Base-by-base conservation (phyloP, 35 echinoderm and acorn worm genomes). In the Stichopus chloronotus region DNA sequence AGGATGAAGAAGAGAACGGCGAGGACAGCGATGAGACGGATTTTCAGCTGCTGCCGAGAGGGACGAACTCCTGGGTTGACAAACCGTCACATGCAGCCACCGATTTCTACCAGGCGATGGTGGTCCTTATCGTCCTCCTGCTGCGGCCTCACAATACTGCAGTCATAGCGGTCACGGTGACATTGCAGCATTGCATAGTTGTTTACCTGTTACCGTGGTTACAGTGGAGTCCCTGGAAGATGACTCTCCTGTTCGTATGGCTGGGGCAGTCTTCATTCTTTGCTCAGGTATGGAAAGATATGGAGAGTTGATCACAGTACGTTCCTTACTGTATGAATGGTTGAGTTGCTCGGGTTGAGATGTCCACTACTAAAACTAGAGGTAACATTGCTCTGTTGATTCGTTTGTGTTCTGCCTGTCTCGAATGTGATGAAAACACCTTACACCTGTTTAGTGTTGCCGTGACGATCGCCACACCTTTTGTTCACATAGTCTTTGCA, bases 241-340 rank as follows among this genome's bases (percentile, higher is more conserved):
- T 96, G 87, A 93, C 93, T 25, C 83, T 99, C 65, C 52, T 96
- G 7, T 94, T 94, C 92, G 65, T 99, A 43, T 99, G 97, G 97
- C 92, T 99, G 81, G 97, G 95, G 12, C 93, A 95, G 57, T 94
- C 95, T 81, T 72, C 97, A 79, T 99, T 99, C 89, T 99, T 91
- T 94, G 91, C 93, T 92, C 97, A 99, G 94, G 97, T 99, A 81
- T 24, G 3, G 3, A 43, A 43, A 43, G 30, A 43, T 43, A 43
- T 43, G 30, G 30, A 43, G 65, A 71, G 65, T 9, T n/a, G 65
- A 71, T 9, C n/a, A 71, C 9, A 9, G n/a, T 71, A 71, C 65
- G n/a, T 11, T 43, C 30, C 30, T 43, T 43, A 43, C 30, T 43
- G 30, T 43, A 43, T 43, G 0, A 43, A 43, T 43, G 30, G 30